A percentile compares a stretch with the other conserved stretches of the same genome.
Conservation (phyloP, 2,113 vertebrate species). For the Oryzias melastigma region DNA sequence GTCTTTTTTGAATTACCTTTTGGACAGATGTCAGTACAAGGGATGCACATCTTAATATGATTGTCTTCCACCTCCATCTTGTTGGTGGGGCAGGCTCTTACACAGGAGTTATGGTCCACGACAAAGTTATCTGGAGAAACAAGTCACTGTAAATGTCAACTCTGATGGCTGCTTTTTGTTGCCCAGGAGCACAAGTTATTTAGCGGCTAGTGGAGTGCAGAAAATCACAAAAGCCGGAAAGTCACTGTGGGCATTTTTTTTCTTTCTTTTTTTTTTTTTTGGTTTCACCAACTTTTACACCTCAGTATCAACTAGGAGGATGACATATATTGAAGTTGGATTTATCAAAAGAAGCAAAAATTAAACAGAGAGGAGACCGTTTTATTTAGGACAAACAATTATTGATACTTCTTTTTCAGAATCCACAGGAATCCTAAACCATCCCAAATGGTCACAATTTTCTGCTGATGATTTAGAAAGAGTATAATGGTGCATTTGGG, state of each 20-base stretch:
- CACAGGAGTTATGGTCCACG: conserved; percentile 97
- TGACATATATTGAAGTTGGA: too few relatives aligned
- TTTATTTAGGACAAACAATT: too few relatives aligned
- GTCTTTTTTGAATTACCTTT: conserved; percentile 81
- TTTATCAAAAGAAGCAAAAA: too few relatives aligned
- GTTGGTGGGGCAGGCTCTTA: conserved; percentile 94
- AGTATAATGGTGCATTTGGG: too few relatives aligned
- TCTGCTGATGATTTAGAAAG: too few relatives aligned
- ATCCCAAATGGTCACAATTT: too few relatives aligned
- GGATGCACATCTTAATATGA: conserved; percentile 95
- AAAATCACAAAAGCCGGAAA: conserved; percentile 14
- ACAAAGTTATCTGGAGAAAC: conserved; percentile 92
- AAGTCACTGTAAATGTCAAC: conserved; percentile 41
- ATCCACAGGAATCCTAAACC: too few relatives aligned
- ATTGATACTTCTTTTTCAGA: too few relatives aligned
- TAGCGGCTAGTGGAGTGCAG: conserved; percentile 9
- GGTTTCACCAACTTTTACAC: too few relatives aligned
- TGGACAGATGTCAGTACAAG: conserved; percentile 96
- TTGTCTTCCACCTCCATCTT: conserved; percentile 99
- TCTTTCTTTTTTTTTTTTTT: conserved; percentile 1
- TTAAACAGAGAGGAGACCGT: too few relatives aligned
- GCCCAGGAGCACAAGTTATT: conserved; percentile 9
- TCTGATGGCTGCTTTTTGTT: conserved; percentile 31
- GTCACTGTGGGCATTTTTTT: conserved; percentile 13
- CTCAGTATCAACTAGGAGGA: too few relatives aligned